These are phyloP conservation scores for Vollenhovia emeryi DNA, from an alignment of 1,140 invertebrate genomes.

Conservation along the genomic window DNA sequence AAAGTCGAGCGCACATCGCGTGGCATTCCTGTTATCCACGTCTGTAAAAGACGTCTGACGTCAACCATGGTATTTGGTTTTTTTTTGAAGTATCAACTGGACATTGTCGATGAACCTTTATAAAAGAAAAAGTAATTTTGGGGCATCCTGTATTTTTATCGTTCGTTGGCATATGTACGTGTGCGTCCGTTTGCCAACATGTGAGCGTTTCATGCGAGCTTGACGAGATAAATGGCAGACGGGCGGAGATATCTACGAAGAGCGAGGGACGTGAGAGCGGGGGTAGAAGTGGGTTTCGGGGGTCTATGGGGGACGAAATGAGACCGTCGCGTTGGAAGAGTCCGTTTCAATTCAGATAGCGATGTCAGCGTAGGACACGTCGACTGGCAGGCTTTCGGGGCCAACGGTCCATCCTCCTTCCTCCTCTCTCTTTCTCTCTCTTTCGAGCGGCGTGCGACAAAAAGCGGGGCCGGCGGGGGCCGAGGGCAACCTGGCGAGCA, in stretches of 20 bases:
- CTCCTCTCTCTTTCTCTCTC: neutral
- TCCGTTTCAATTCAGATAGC: conserved; percentile 65
- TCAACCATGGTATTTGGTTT: neutral
- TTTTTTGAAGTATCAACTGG: neutral
- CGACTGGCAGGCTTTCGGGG: conserved; percentile 35
- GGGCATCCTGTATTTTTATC: neutral
- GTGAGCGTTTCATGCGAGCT: neutral
- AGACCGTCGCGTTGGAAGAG: conserved; percentile 29
- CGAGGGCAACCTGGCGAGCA: conserved; percentile 45
- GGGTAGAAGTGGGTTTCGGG: neutral
- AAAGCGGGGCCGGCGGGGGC: neutral
- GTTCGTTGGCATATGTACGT: neutral
- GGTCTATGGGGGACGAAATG: neutral
- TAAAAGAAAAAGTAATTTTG: neutral
- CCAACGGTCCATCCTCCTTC: neutral
- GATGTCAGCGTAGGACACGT: conserved; percentile 47
- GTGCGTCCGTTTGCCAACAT: conserved; percentile 7
- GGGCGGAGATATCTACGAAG: conserved; percentile 47
- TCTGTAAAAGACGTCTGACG: neutral
- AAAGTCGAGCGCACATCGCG: neutral
- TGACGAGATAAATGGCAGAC: conserved; percentile 61
- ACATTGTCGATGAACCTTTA: neutral
- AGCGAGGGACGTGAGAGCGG: conserved; percentile 7
- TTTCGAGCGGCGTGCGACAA: neutral
- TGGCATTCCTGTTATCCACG: neutral